Percentiles rank a stretch among this genome's conserved stretches.
phyloP scores from a whole-genome alignment of 2,797 vertebrate genomes.

The Tenualosa ilisha region DNA sequence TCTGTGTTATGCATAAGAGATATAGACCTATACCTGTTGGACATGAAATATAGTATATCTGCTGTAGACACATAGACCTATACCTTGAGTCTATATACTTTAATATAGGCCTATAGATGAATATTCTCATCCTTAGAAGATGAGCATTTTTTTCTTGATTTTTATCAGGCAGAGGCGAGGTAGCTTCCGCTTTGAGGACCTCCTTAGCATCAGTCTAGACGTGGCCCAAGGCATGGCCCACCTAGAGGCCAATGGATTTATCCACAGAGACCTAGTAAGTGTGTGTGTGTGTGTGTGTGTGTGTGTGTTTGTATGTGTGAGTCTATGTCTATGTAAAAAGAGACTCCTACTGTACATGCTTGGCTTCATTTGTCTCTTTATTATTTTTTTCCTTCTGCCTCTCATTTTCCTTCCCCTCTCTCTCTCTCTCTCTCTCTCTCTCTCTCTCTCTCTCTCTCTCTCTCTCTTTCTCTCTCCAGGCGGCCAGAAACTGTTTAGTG shows the following conservation, averaged over 20 bases:
- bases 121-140: no score
- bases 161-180: slow-evolving; percentile 80
- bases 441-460: slow-evolving; percentile 26
- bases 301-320: background rate
- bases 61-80: no score
- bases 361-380: background rate
- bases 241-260: slow-evolving; percentile 85
- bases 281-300: background rate
- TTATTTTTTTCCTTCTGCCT: background rate
- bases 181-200: slow-evolving; percentile 69
- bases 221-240: slow-evolving; percentile 90
- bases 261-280: slow-evolving; percentile 92
- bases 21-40: no score
- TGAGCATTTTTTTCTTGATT: background rate
- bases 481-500: slow-evolving; percentile 92
- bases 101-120: no score
- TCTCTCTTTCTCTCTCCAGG: slow-evolving; percentile 68
- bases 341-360: background rate
- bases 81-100: no score
- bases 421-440: background rate
- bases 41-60: no score
- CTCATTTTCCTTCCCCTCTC: background rate
- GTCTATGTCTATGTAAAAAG: background rate
- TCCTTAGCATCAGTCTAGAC: slow-evolving; percentile 88
- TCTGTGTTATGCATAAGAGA: background rate